A percentile compares a stretch with the other conserved stretches of the same genome.
phyloP scores from a whole-genome alignment of 2,113 vertebrate species.

The Megaceryle maxima region DNA sequence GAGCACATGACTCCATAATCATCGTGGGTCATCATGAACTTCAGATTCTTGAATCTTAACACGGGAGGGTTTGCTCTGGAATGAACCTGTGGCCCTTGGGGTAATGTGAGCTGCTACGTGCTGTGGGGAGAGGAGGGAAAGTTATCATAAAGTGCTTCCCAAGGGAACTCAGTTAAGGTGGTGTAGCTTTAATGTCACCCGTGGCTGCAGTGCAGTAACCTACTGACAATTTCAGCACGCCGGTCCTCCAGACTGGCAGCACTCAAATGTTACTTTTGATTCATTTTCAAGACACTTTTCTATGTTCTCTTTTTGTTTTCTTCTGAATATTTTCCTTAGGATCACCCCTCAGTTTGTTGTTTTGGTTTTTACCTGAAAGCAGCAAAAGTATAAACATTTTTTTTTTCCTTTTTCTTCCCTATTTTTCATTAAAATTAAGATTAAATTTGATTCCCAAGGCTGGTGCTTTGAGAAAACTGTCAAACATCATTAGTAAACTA shows the following conservation, averaged over 20 bases:
- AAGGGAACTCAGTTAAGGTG: background rate
- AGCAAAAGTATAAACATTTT: background rate
- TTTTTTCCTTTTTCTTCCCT: background rate
- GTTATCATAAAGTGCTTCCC: background rate
- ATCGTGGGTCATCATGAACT: accelerated
- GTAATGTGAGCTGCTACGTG: background rate
- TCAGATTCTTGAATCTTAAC: background rate
- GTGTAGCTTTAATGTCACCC: background rate
- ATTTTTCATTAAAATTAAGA: background rate
- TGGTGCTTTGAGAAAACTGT: background rate
- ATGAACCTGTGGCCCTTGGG: background rate
- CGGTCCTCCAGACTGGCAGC: background rate
- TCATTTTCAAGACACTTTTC: background rate
- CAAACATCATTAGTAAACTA: background rate
- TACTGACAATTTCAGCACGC: background rate
- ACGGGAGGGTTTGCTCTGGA: background rate
- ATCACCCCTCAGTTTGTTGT: background rate
- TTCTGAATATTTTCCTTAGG: background rate
- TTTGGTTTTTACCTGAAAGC: background rate
- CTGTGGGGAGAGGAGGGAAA: background rate
- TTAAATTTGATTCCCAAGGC: background rate
- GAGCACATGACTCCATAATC: background rate
- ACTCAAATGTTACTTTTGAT: background rate
- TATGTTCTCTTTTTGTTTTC: background rate
- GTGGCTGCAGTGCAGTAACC: background rate